Evolutionary conservation across 1,140 invertebrate genomes (phyloP), one percentile per base, ranked within the genome.

Genomic region (Chironomus tepperi): DNA sequence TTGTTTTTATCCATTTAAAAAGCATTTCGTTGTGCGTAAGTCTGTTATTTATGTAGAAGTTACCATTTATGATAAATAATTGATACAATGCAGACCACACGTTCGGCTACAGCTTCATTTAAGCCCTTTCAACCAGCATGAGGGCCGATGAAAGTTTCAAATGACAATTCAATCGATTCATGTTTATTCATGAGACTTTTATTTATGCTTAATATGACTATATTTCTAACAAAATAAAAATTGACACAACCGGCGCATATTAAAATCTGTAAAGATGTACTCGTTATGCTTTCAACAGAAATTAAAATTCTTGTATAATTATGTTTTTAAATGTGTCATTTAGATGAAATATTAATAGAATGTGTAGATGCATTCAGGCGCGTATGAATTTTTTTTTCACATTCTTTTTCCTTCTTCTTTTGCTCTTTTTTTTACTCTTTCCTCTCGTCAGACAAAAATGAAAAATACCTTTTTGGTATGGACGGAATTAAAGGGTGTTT

Each of bases 331-430:
- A 70, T 70, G 65, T 70, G 65, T 70, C 65, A 21, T 70, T 70
- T 70, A 70, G 19, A 70, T 70, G 65, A 70, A 70, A 70, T 70
- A 70, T 70, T 70, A 70, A 70, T 70, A 70, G 65, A 70, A 70
- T 70, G 16, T 19, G n/a, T 57, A 7, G 65, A 19, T 70, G 47
- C 12, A 57, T 12, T 57, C 12, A 57, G 12, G 47, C 47, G n/a
- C n/a, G 47, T n/a, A 57, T 57, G 8, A 10, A 47, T 47, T 47
- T 47, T 47, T n/a, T 47, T 47, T 47, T 47, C 43, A 47, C 43
- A 34, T 34, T 34, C 24, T 34, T 34, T 34, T n/a, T 34, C 1
- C 43, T 47, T 10, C 43, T 10, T 10, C 10, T 5, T 15, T n/a
- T 12, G 12, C n/a, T 8, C n/a, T 15, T 57, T n/a, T n/a, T n/a